These are phyloP conservation scores for Lepidonotus clava DNA, from an alignment of 2,888 invertebrate genomes.

Conservation along the genomic window DNA sequence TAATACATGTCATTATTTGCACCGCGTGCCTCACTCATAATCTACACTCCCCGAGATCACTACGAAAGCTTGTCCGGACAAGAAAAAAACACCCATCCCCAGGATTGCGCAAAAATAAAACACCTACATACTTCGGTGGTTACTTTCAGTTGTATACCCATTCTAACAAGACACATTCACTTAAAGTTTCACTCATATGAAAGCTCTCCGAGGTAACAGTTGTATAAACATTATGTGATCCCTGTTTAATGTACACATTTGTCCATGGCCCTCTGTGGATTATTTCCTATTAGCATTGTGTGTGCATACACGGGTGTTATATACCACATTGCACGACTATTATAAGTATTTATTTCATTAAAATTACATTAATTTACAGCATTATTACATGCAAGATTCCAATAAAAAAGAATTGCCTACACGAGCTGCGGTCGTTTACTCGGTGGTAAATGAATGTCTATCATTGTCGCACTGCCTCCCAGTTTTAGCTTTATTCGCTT, in stretches of 20 bases:
- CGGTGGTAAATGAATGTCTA: constrained; percentile 42
- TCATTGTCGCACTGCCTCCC: constrained; percentile 11
- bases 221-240: not conserved
- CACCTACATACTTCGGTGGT: too few relatives aligned
- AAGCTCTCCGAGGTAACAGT: not conserved
- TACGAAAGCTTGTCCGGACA: too few relatives aligned
- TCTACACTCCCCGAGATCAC: too few relatives aligned
- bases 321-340: not conserved
- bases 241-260: not conserved
- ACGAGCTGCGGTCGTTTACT: constrained; percentile 38
- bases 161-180: too few relatives aligned
- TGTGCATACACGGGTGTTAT: not conserved
- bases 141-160: too few relatives aligned
- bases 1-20: too few relatives aligned
- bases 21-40: too few relatives aligned
- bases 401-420: not conserved
- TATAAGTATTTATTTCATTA: not conserved
- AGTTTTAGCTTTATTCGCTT: constrained; percentile 42
- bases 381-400: not conserved
- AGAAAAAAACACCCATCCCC: too few relatives aligned
- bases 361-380: not conserved
- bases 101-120: too few relatives aligned
- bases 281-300: not conserved
- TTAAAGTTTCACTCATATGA: not conserved
- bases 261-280: not conserved